Evolutionary conservation across 1,140 invertebrate species (phyloP).

Genomic region (Penaeus vannamei): DNA sequence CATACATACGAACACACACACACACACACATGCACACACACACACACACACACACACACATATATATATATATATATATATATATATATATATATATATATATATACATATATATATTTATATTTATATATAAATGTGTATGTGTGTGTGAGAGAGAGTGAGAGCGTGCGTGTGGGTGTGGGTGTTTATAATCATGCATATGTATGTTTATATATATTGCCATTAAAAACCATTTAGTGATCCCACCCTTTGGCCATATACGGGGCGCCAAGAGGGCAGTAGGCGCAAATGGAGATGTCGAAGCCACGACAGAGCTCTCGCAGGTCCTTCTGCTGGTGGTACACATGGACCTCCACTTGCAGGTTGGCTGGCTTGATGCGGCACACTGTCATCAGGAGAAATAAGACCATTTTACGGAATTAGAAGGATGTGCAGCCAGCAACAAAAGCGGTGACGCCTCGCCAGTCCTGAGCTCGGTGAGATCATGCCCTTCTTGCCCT

Average conservation of each 20-base stretch:
- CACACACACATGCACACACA: not conserved
- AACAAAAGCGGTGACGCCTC: too few relatives aligned
- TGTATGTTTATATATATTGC: not conserved
- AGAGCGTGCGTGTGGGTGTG: too few relatives aligned
- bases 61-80: not conserved
- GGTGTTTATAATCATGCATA: not conserved
- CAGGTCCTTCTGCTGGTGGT: conserved; percentile 36
- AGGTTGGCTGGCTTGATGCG: conserved; percentile 48
- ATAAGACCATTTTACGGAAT: not conserved
- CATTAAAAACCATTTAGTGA: too few relatives aligned
- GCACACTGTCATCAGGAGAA: not conserved
- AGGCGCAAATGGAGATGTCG: not conserved
- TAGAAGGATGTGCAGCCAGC: too few relatives aligned
- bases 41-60: not conserved
- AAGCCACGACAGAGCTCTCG: not conserved
- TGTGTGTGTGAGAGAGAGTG: not conserved
- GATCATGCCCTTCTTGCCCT: too few relatives aligned
- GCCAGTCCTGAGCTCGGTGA: too few relatives aligned
- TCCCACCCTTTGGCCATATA: not conserved
- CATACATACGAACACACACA: not conserved
- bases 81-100: not conserved
- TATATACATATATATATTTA: not conserved
- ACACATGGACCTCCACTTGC: conserved; percentile 48
- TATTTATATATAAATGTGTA: conserved; percentile 15
- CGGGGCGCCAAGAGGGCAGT: conserved; percentile 12